These are phyloP conservation scores for Chalcis sispes DNA, from an alignment of 2,888 invertebrate genomes.

Conservation along the genomic window DNA sequence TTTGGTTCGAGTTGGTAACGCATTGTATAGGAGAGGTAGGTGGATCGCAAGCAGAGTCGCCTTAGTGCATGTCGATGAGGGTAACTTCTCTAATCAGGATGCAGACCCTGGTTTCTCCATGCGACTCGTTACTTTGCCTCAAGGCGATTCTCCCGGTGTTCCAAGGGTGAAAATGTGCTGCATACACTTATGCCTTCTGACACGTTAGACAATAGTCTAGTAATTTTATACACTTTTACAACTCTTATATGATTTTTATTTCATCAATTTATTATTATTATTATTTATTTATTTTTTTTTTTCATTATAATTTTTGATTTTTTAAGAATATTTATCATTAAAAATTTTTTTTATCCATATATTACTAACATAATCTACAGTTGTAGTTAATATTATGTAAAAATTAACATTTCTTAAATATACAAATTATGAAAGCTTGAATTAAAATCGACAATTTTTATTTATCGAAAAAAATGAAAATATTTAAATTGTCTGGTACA, in stretches of 20 bases:
- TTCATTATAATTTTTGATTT: not conserved
- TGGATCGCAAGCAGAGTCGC: constrained; percentile 35
- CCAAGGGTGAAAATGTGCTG: constrained; percentile 24
- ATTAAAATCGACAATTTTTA: no score
- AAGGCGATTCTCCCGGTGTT: not conserved
- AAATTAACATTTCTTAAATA: no score
- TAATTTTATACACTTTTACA: no score
- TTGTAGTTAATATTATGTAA: no score
- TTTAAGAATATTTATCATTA: no score
- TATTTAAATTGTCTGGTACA: no score
- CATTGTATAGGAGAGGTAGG: constrained; percentile 12
- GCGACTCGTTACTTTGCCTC: constrained; percentile 34
- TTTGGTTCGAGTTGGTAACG: not conserved
- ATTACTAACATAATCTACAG: no score
- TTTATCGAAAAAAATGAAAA: no score
- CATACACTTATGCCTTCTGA: not conserved
- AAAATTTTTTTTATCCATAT: no score
- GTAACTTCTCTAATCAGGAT: constrained; percentile 44
- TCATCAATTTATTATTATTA: no score
- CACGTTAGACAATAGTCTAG: not conserved
- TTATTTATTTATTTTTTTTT: not conserved
- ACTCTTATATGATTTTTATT: no score
- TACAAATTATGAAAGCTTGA: no score
- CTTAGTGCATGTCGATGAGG: constrained; percentile 47
- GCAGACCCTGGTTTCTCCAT: constrained; percentile 40